These are phyloP conservation scores for Rhinogobio ventralis DNA, from an alignment of 2,797 vertebrate species.

Conservation along the genomic window DNA sequence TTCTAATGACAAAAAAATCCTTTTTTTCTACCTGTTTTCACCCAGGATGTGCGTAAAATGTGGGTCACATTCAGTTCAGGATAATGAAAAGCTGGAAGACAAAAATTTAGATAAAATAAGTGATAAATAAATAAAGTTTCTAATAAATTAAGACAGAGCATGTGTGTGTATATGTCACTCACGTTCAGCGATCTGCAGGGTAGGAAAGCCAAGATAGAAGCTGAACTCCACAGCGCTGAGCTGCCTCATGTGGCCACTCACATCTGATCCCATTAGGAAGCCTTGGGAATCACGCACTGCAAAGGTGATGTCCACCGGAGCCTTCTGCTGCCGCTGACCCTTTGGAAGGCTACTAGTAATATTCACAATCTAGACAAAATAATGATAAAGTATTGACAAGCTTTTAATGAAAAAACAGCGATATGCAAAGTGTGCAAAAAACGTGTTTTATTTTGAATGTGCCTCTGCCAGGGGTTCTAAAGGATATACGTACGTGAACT, in stretches of 20 bases:
- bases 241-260: conserved; percentile 90
- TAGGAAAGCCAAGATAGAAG: conserved; percentile 94
- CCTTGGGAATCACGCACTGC: conserved; percentile 78
- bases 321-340: conserved; percentile 72
- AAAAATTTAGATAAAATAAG: neutral
- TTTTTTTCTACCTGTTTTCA: conserved; percentile 86
- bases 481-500: conserved; percentile 81
- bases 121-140: neutral
- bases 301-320: conserved; percentile 88
- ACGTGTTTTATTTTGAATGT: conserved; percentile 4
- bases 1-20: too few relatives aligned
- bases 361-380: conserved; percentile 85
- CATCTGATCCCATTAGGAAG: conserved; percentile 86
- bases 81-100: conserved; percentile 84
- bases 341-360: conserved; percentile 76
- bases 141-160: neutral
- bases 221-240: conserved; percentile 95
- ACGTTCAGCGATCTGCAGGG: conserved; percentile 94
- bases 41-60: conserved; percentile 91
- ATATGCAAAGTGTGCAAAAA: neutral
- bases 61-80: conserved; percentile 91
- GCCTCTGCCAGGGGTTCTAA: neutral
- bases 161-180: conserved; percentile 65
- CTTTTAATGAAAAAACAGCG: neutral
- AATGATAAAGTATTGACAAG: conserved; percentile 7